These are phyloP conservation scores for Eubasilissa splendida DNA, from an alignment of 2,888 invertebrate species.

Conservation along the genomic window DNA sequence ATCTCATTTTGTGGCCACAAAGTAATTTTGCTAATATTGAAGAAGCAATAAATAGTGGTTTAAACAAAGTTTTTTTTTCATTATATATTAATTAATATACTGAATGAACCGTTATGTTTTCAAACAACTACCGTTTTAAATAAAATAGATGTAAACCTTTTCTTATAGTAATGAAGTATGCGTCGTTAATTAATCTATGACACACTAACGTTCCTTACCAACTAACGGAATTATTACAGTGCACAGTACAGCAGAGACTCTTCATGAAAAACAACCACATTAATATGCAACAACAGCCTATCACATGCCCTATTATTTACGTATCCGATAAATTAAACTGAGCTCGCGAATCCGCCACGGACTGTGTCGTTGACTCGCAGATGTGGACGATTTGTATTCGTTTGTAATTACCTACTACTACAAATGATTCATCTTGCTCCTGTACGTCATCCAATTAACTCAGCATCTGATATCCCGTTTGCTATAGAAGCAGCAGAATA, in stretches of 20 bases:
- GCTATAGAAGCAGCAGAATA: background rate
- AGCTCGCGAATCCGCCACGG: background rate
- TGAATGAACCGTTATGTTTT: too few relatives aligned
- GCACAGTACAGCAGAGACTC: background rate
- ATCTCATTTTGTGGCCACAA: too few relatives aligned
- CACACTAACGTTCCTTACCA: background rate
- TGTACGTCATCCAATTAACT: constrained; percentile 12
- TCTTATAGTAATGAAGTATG: too few relatives aligned
- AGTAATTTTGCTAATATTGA: too few relatives aligned
- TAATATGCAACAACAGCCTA: constrained; percentile 9
- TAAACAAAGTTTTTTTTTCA: too few relatives aligned
- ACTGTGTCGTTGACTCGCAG: background rate
- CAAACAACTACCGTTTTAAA: too few relatives aligned
- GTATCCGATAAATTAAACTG: constrained; percentile 1
- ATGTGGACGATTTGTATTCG: constrained; percentile 4
- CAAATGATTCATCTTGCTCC: constrained; percentile 10
- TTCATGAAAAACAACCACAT: background rate
- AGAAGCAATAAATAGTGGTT: too few relatives aligned
- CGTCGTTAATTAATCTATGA: background rate
- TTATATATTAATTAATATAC: too few relatives aligned
- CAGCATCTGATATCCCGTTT: constrained; percentile 2
- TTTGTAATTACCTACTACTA: background rate
- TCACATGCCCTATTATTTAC: constrained; percentile 4
- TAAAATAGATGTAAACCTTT: too few relatives aligned
- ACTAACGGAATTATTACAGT: constrained; percentile 9